Evolutionary conservation across 2,888 invertebrate species (phyloP).

Genomic region (Frankliniella fusca): DNA sequence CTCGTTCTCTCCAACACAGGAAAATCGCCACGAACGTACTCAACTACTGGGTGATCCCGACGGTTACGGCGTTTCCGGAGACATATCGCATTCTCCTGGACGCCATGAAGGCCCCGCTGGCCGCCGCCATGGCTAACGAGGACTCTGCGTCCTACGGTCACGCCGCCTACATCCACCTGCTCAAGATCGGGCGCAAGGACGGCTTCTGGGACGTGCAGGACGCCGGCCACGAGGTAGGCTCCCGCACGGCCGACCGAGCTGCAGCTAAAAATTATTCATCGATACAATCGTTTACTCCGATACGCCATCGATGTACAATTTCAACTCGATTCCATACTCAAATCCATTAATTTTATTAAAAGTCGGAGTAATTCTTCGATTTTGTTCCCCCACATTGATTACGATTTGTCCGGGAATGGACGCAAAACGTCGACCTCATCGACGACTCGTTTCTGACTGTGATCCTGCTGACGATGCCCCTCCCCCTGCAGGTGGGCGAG

Average conservation of each 20-base stretch:
- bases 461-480: not conserved
- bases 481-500: not conserved
- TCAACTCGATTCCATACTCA: too few species aligned
- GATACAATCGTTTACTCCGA: too few species aligned
- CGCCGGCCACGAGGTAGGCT: not conserved
- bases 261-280: too few species aligned
- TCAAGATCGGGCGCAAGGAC: conserved; percentile 20
- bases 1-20: not conserved
- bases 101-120: not conserved
- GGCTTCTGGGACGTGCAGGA: not conserved
- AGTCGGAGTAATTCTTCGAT: too few species aligned
- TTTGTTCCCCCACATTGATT: too few species aligned
- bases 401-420: too few species aligned
- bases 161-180: conserved; percentile 17
- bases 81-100: not conserved
- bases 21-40: not conserved
- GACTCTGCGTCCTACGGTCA: not conserved
- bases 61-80: not conserved
- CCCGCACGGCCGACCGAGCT: not conserved
- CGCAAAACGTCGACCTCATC: too few species aligned
- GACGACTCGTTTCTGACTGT: too few species aligned
- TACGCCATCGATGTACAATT: too few species aligned
- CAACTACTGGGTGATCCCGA: conserved; percentile 7
- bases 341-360: too few species aligned
- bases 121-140: not conserved